Base-by-base conservation (phyloP, 1,140 invertebrate genomes). In the Heliconius nattereri region DNA sequence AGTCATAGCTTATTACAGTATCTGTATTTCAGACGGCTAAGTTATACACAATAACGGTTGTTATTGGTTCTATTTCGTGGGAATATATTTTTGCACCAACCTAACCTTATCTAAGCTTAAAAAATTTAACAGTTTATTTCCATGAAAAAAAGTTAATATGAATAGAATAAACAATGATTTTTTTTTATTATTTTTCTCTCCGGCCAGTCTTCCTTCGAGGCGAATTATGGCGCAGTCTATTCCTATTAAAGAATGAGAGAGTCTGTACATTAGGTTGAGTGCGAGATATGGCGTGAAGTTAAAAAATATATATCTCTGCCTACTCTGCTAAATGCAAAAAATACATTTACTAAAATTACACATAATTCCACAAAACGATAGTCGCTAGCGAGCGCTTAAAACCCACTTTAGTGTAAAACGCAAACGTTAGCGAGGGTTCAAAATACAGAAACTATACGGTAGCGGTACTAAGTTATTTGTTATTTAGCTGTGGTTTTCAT, bases 391-490 rank as follows among this genome's bases (percentile, higher is more conserved):
- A 66, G 3, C 13, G 11, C 9, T 3, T 60, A 23, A 23, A 26
- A 66, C 1, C 3, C 20, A 57, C 54, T 57, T 57, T 57, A 57
- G 2, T n/a, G 8, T 57, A 9, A 23, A n/a, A n/a, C 26, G 23
- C 13, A 13, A 66, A 66, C 60, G 60, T 29, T 66, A 66, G 26
- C 11, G 60, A 26, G 23, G 13, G 13, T 66, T 26, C 29, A 66
- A 66, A 66, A 26, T 66, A 66, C 26, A 66, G 23, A 66, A 66
- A 66, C 60, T 66, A 66, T 66, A 66, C 60, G 13, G 60, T 16
- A 26, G 23, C 26, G 26, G 9, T 16, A 3, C 26, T 29, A 66
- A 66, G 60, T 66, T 66, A 66, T 66, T 66, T 66, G 60, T 66
- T 66, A 66, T 66, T 66, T 66, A 66, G 60, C 29, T 66, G 60